Base-by-base conservation (phyloP, 2,797 vertebrate species). In the Schizopygopsis malacanthus region DNA sequence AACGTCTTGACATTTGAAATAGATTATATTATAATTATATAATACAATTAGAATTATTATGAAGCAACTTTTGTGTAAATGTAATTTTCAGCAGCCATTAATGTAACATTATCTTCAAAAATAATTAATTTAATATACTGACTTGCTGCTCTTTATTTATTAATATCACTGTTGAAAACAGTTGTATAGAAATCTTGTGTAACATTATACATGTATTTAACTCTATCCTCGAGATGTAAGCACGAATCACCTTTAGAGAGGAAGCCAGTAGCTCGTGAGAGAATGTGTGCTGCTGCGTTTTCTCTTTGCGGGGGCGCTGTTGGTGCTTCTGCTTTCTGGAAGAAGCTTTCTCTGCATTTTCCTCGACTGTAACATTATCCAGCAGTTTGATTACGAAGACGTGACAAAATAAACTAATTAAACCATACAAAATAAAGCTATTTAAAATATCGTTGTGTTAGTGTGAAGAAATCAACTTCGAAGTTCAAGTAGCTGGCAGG, bases 181-280 rank as follows among this genome's bases (percentile, higher is more conserved):
- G 8, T 3, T 22, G 28, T 20, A 72, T 3, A 45, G 1, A 18
- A 75, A 52, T 37, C 4, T 52, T 33, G 11, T 20, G 25, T 52
- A 33, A 11, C 25, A 28, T 75, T 33, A 39, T 41, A 70, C 41
- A 70, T 43, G 67, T 45, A 6, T 41, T n/a, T 78, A 9, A 22
- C 41, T 65, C 4, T 33, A 65, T 59, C 9, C 25, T 50, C 39
- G 39, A 59, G 8, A 59, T 47, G 18, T n/a, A 2, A 39, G n/a
- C 47, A 33, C 0, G 9, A 56, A 76, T 76, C 93, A 98, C 98
- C 97, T 99, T 99, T 28, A 99, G 93, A 0, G 95, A 91, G 0
- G 97, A 90, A 0, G 97, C 97, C 90, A 98, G 88, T 56, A 99
- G 94, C 0, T 86, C 94, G 88, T 99, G 98, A 0, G 92, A 87